Evolutionary conservation across 2,113 vertebrate genomes (phyloP).

Genomic region (Pao palembangensis): DNA sequence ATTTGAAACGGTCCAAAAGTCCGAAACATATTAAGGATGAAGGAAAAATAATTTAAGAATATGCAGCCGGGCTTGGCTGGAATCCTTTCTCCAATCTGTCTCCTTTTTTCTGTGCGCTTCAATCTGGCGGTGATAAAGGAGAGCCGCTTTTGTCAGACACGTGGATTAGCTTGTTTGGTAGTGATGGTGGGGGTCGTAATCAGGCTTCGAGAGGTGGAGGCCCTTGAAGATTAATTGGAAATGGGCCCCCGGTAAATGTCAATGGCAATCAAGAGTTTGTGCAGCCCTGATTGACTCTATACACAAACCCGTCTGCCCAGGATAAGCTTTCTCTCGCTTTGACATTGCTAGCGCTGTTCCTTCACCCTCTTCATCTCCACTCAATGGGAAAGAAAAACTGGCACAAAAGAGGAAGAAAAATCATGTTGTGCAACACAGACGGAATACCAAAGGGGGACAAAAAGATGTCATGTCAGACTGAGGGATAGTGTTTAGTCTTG

Average conservation of each 20-base stretch:
- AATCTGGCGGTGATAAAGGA: conserved; percentile 63
- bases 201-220: conserved; percentile 77
- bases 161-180: conserved; percentile 76
- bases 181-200: conserved; percentile 59
- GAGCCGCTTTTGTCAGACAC: conserved; percentile 61
- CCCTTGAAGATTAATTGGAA: conserved; percentile 83
- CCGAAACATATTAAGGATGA: conserved; percentile 1
- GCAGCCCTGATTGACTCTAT: conserved; percentile 74
- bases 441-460: conserved; percentile 49
- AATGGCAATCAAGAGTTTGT: conserved; percentile 76
- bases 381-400: conserved; percentile 40
- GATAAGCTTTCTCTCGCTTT: conserved; percentile 66
- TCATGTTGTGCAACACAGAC: conserved; percentile 37
- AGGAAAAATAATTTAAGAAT: conserved; percentile 12
- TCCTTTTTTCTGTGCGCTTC: conserved; percentile 47
- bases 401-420: conserved; percentile 49
- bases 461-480: conserved; percentile 55
- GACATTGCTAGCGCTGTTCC: conserved; percentile 63
- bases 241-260: conserved; percentile 78
- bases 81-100: conserved; percentile 28
- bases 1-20: background rate
- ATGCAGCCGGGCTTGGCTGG: conserved; percentile 17
- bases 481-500: conserved; percentile 30
- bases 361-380: conserved; percentile 47
- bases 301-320: conserved; percentile 64